Conservation (phyloP, 2,888 invertebrate species). For the Cerceris rybyensis region DNA sequence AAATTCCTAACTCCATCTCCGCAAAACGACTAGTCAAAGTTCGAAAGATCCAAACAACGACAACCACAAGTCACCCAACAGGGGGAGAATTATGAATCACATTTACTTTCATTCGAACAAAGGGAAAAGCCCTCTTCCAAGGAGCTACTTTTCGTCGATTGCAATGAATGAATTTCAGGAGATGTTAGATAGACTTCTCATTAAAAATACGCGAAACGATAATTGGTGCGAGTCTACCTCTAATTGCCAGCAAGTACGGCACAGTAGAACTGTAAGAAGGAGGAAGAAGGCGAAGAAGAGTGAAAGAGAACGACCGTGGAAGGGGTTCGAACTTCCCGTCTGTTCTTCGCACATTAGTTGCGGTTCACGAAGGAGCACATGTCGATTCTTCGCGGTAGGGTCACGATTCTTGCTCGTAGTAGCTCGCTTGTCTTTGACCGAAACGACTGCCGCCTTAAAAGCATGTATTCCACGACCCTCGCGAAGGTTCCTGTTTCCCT, state of each 20-base stretch:
- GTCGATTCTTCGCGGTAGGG: constrained; percentile 46
- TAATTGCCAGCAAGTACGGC: constrained; percentile 25
- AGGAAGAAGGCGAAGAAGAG: constrained; percentile 14
- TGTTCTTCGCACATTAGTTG: constrained; percentile 42
- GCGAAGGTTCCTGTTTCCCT: neutral
- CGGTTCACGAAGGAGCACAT: constrained; percentile 55
- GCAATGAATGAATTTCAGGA: neutral
- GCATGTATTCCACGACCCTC: neutral
- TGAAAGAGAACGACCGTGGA: constrained; percentile 13
- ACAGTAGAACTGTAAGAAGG: neutral
- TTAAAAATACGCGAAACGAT: constrained; percentile 20
- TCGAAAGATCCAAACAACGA: too few species aligned
- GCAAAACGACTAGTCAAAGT: neutral
- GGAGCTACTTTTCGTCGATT: too few species aligned
- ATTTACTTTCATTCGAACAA: neutral
- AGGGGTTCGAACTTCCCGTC: constrained; percentile 53
- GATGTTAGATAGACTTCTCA: neutral
- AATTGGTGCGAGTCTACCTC: constrained; percentile 9
- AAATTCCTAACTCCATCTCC: too few species aligned
- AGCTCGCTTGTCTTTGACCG: constrained; percentile 6
- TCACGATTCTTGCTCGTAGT: constrained; percentile 22
- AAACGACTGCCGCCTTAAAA: neutral
- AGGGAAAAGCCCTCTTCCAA: too few species aligned
- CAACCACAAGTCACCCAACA: too few species aligned
- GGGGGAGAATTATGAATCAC: neutral